phyloP scores from a whole-genome alignment of 2,797 vertebrate genomes.

The Aplochiton taeniatus region DNA sequence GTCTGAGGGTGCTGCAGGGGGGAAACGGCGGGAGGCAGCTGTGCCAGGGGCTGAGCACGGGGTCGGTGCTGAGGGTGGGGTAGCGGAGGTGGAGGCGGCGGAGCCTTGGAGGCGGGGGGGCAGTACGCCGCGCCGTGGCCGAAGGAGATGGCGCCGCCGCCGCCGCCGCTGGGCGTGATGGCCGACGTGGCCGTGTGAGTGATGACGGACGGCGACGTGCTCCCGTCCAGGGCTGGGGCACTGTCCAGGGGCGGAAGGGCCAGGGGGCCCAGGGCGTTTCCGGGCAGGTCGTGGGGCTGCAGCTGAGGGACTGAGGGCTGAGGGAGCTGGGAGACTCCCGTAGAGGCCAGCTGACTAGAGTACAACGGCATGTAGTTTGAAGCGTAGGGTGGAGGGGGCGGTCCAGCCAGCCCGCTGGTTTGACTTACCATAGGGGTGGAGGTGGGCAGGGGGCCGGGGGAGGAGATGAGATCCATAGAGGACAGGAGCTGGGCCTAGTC shows the following conservation, averaged over 20 bases:
- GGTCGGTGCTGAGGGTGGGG: no score
- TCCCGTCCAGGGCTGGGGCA: slow-evolving; percentile 49
- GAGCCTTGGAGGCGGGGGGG: slow-evolving; percentile 62
- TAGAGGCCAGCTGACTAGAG: slow-evolving; percentile 58
- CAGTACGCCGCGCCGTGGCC: slow-evolving; percentile 76
- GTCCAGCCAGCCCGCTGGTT: slow-evolving; percentile 53
- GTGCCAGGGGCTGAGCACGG: slow-evolving; percentile 63
- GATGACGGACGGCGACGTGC: slow-evolving; percentile 70
- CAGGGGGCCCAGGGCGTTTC: slow-evolving; percentile 50
- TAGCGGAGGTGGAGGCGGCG: slow-evolving; percentile 48
- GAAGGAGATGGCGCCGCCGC: slow-evolving; percentile 79
- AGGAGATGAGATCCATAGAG: slow-evolving; percentile 62
- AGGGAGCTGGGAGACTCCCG: slow-evolving; percentile 36
- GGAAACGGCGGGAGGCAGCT: slow-evolving; percentile 43
- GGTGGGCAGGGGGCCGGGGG: slow-evolving; percentile 69
- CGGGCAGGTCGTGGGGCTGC: slow-evolving; percentile 69
- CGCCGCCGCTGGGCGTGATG: slow-evolving; percentile 75
- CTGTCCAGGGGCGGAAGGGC: slow-evolving; percentile 48
- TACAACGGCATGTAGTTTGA: slow-evolving; percentile 82
- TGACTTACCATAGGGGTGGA: slow-evolving; percentile 64
- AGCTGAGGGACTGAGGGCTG: slow-evolving; percentile 59
- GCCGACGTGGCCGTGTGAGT: slow-evolving; percentile 82
- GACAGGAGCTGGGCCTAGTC: slow-evolving; percentile 59
- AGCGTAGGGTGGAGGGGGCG: slow-evolving; percentile 60
- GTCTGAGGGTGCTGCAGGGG: slow-evolving; percentile 65